Conservation (phyloP, 2,113 vertebrate species). For the Gadus macrocephalus region DNA sequence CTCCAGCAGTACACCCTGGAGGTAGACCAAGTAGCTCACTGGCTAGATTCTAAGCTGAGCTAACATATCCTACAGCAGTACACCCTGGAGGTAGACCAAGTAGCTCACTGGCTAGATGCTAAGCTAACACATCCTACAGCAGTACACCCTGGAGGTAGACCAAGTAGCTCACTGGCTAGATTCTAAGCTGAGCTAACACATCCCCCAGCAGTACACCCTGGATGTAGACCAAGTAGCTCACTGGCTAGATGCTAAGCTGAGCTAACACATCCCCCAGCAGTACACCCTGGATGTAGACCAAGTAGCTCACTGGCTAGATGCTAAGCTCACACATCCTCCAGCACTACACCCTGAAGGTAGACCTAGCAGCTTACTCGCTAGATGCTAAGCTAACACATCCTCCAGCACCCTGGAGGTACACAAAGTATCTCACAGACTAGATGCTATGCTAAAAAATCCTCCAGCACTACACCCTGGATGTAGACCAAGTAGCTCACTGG, state of each 20-base stretch:
- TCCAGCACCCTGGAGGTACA: not conserved
- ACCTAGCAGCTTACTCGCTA: not conserved
- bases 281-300: not conserved
- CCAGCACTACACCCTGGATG: constrained; percentile 97
- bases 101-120: not conserved
- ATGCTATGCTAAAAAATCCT: constrained; percentile 95
- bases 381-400: too few species aligned
- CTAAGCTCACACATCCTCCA: too few species aligned
- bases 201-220: too few species aligned
- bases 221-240: not conserved
- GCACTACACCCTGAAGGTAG: too few species aligned
- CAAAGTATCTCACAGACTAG: constrained; percentile 72
- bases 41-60: not conserved
- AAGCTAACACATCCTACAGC: constrained; percentile 84
- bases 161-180: not conserved
- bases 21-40: constrained; percentile 61
- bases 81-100: constrained; percentile 84
- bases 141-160: constrained; percentile 93
- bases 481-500: constrained; percentile 34
- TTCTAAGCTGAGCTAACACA: not conserved
- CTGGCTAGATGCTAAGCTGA: not conserved
- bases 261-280: too few species aligned
- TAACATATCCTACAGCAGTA: constrained; percentile 93
- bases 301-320: not conserved
- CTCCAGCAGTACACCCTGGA: constrained; percentile 98